Percentiles rank a stretch among this genome's conserved stretches.
Evolutionary conservation across 2,888 invertebrate species (phyloP).

Genomic region (Anthoptus insignis): DNA sequence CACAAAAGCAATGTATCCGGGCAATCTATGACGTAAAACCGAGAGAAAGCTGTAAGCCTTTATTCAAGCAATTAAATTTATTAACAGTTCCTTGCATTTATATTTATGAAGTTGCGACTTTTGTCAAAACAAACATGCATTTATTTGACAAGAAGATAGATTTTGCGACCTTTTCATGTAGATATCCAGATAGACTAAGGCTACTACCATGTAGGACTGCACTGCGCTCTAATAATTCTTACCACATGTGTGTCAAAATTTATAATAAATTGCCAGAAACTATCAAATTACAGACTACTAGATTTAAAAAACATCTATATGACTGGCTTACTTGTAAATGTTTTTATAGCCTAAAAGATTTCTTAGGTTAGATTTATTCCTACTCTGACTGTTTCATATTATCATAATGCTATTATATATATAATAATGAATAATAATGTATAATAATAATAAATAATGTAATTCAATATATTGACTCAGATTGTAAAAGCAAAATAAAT

Average conservation of each 20-base stretch:
- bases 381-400: too few species aligned
- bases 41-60: too few species aligned
- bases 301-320: neutral
- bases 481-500: too few species aligned
- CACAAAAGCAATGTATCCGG: too few species aligned
- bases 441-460: too few species aligned
- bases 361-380: too few species aligned
- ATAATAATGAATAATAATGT: too few species aligned
- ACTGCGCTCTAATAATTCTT: neutral
- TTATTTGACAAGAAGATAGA: neutral
- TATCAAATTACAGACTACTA: neutral
- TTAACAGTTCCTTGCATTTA: too few species aligned
- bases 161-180: neutral
- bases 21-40: too few species aligned
- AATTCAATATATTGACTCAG: too few species aligned
- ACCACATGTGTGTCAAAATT: slow-evolving; percentile 5
- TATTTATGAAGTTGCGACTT: neutral
- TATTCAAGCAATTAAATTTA: too few species aligned
- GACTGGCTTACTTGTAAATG: neutral
- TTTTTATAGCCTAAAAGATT: neutral
- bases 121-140: neutral
- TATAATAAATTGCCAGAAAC: neutral
- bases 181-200: neutral
- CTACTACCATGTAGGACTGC: neutral
- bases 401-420: too few species aligned